Conservation (phyloP, 2,888 invertebrate species). For the Polietes domitor region DNA sequence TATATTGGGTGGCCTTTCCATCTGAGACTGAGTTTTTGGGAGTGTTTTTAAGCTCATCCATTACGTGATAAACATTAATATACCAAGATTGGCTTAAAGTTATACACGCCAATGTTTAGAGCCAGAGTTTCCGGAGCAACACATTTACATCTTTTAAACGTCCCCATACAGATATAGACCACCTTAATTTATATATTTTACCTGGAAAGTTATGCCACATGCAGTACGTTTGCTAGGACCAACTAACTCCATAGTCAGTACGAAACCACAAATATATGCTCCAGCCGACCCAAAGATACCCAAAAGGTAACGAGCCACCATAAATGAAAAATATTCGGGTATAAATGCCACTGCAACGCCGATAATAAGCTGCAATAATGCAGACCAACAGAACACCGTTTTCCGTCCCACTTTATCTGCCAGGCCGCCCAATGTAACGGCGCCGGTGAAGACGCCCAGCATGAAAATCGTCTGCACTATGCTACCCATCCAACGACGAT, state of each 20-base stretch:
- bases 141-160: too few relatives aligned
- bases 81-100: too few relatives aligned
- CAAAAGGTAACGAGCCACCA: conserved; percentile 86
- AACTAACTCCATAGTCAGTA: conserved; percentile 90
- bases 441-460: conserved; percentile 91
- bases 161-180: too few relatives aligned
- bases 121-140: too few relatives aligned
- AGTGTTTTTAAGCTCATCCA: too few relatives aligned
- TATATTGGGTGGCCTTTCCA: too few relatives aligned
- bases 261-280: conserved; percentile 82
- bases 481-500: conserved; percentile 90
- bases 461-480: conserved; percentile 88
- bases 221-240: conserved; percentile 89
- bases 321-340: conserved; percentile 88
- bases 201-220: conserved; percentile 87
- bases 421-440: conserved; percentile 88
- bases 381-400: conserved; percentile 89
- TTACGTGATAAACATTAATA: too few relatives aligned
- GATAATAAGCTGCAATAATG: conserved; percentile 86
- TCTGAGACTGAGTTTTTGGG: too few relatives aligned
- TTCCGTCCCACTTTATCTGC: conserved; percentile 92
- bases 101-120: too few relatives aligned
- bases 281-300: conserved; percentile 93
- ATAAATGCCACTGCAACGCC: conserved; percentile 89
- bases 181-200: conserved; percentile 40